Percentiles rank a stretch among this genome's conserved stretches.
phyloP scores from a whole-genome alignment of 2,797 vertebrate species.

The Lutra lutra region DNA sequence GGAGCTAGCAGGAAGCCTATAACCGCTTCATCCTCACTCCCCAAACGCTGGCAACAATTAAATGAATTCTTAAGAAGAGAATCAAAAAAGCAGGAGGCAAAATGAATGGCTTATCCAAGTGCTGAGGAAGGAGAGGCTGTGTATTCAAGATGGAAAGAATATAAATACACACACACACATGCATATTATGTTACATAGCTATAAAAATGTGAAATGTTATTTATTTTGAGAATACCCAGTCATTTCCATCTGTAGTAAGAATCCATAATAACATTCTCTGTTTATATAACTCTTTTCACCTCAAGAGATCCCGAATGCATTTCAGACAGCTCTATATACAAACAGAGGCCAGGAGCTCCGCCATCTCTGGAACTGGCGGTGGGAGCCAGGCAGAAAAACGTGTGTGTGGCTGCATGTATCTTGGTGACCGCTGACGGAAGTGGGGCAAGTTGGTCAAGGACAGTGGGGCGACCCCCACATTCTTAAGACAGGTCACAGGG shows the following conservation, averaged over 20 bases:
- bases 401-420: neutral
- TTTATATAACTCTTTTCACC: slow-evolving; percentile 84
- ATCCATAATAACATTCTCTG: slow-evolving; percentile 84
- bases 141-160: slow-evolving; percentile 82
- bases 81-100: slow-evolving; percentile 82
- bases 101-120: slow-evolving; percentile 81
- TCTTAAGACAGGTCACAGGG: slow-evolving; percentile 42
- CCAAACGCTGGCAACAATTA: slow-evolving; percentile 83
- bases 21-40: slow-evolving; percentile 78
- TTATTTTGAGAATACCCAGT: slow-evolving; percentile 84
- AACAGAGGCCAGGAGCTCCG: slow-evolving; percentile 79
- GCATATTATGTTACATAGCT: slow-evolving; percentile 84
- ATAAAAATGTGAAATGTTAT: slow-evolving; percentile 85
- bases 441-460: slow-evolving; percentile 54
- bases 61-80: slow-evolving; percentile 84
- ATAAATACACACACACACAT: slow-evolving; percentile 82
- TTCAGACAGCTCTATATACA: slow-evolving; percentile 81
- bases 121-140: slow-evolving; percentile 80
- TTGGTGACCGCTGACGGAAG: neutral
- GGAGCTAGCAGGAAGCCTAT: slow-evolving; percentile 66
- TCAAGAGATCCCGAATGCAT: slow-evolving; percentile 82
- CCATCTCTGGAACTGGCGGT: slow-evolving; percentile 57
- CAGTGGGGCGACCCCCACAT: neutral
- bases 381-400: slow-evolving; percentile 36
- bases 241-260: slow-evolving; percentile 85